Conservation (phyloP, 1,140 invertebrate species). For the Drosophila athabasca region DNA sequence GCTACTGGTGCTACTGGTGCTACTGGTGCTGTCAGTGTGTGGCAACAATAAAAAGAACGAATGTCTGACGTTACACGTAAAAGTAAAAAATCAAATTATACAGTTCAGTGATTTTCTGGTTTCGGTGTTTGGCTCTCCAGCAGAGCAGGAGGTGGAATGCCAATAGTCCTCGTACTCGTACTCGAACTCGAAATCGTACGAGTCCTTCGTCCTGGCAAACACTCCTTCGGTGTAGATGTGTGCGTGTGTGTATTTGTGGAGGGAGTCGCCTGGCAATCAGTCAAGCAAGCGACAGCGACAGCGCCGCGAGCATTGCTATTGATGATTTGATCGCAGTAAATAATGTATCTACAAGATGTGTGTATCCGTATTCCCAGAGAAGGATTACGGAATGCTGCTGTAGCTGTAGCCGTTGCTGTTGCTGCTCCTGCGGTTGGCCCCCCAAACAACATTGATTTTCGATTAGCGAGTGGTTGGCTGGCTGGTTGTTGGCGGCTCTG, state of each 20-base stretch:
- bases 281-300: slow-evolving; percentile 59
- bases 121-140: slow-evolving; percentile 51
- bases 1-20: too few species aligned
- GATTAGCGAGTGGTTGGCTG: slow-evolving; percentile 51
- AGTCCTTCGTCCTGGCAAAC: slow-evolving; percentile 25
- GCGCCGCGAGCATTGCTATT: slow-evolving; percentile 55
- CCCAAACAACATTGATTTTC: slow-evolving; percentile 70
- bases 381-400: slow-evolving; percentile 2
- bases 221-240: slow-evolving; percentile 4
- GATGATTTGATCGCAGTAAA: slow-evolving; percentile 74
- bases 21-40: slow-evolving; percentile 15
- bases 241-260: background rate
- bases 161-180: background rate
- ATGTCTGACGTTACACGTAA: slow-evolving; percentile 27
- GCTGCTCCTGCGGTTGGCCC: slow-evolving; percentile 23
- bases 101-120: slow-evolving; percentile 73
- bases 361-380: slow-evolving; percentile 43
- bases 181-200: background rate
- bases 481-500: slow-evolving; percentile 16
- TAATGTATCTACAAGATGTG: slow-evolving; percentile 66
- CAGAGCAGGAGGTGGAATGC: too few species aligned
- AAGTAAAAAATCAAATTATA: slow-evolving; percentile 74
- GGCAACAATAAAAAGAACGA: slow-evolving; percentile 40
- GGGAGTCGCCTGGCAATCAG: slow-evolving; percentile 51
- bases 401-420: too few species aligned